A percentile compares a stretch with the other conserved stretches of the same genome.
These are phyloP conservation scores for Mythimna lalbum DNA, from an alignment of 2,888 invertebrate species.

Conservation along the genomic window DNA sequence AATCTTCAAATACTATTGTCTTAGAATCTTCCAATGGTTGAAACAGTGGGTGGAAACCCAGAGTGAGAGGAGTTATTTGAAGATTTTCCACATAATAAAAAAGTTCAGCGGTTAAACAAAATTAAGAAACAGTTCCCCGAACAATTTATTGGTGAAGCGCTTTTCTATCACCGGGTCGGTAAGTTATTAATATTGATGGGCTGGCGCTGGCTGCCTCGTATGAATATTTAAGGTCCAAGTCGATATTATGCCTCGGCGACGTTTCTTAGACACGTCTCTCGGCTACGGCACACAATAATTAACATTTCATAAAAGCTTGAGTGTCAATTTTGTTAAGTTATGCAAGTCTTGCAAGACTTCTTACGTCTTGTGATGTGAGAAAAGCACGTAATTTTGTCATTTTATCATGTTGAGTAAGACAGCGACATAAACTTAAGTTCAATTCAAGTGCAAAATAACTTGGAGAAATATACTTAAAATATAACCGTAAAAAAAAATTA, in stretches of 20 bases:
- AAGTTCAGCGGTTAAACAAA: constrained; percentile 49
- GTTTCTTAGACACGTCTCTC: constrained; percentile 70
- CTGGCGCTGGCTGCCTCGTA: constrained; percentile 74
- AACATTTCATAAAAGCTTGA: constrained; percentile 59
- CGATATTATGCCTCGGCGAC: constrained; percentile 72
- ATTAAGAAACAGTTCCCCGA: constrained; percentile 67
- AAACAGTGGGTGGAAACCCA: too few relatives aligned
- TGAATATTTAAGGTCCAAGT: constrained; percentile 81
- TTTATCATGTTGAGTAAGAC: constrained; percentile 1
- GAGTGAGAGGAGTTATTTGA: too few relatives aligned
- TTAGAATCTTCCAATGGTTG: too few relatives aligned
- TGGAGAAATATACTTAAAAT: background rate
- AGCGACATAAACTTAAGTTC: background rate
- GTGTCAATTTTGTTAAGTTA: constrained; percentile 50
- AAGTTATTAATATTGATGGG: constrained; percentile 84
- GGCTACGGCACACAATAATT: constrained; percentile 63
- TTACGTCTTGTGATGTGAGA: constrained; percentile 30
- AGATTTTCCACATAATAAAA: too few relatives aligned
- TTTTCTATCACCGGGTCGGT: constrained; percentile 76
- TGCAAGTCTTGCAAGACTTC: constrained; percentile 42
- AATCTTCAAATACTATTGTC: too few relatives aligned
- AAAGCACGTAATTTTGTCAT: constrained; percentile 24
- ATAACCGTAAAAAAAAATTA: background rate
- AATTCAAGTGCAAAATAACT: constrained; percentile 7
- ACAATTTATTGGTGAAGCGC: constrained; percentile 72